Evolutionary conservation across 2,113 vertebrate genomes (phyloP).

Genomic region (Cygnus atratus): DNA sequence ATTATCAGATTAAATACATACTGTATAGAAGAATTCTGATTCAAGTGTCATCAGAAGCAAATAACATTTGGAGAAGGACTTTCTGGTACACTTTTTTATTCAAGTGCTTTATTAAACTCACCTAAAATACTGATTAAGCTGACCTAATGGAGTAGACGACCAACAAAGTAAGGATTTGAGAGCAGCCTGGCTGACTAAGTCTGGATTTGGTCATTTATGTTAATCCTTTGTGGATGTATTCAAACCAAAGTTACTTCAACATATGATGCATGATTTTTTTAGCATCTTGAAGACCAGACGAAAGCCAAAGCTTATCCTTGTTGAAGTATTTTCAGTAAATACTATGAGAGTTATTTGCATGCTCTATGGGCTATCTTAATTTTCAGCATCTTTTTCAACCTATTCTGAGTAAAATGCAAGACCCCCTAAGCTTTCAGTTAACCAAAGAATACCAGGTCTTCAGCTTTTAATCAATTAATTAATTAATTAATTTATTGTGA

Average conservation of each 20-base stretch:
- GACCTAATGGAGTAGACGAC: background rate
- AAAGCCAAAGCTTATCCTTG: background rate
- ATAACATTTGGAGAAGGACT: constrained; percentile 34
- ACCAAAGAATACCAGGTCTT: background rate
- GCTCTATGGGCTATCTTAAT: background rate
- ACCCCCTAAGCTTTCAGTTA: background rate
- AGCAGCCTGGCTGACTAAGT: background rate
- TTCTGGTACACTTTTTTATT: background rate
- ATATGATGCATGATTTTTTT: background rate
- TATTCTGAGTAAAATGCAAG: background rate
- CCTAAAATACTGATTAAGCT: background rate
- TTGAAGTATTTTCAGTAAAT: background rate
- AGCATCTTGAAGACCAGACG: background rate
- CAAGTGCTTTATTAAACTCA: background rate
- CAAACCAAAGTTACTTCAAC: background rate
- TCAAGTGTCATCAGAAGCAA: constrained; percentile 11
- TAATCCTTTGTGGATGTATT: background rate
- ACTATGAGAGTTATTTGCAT: background rate
- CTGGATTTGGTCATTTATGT: background rate
- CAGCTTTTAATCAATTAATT: background rate
- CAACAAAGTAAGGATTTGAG: background rate
- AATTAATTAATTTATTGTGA: background rate
- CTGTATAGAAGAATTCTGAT: constrained; percentile 14
- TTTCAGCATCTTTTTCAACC: background rate
- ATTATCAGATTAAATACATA: constrained; percentile 50